Conservation (phyloP, 2,113 vertebrate genomes). For the Elephantulus edwardii region DNA sequence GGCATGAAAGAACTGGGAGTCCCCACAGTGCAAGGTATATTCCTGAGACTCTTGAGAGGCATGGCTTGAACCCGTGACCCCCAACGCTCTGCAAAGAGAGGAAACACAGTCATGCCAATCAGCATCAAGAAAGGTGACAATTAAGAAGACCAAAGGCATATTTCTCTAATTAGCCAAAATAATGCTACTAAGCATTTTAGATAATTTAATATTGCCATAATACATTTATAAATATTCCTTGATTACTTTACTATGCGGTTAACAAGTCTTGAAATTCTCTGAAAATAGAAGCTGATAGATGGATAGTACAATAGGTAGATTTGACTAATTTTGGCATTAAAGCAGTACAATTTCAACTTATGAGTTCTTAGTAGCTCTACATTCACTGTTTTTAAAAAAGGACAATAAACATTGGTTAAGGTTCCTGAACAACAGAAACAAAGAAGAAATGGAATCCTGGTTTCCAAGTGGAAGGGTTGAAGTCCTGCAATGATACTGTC, state of each 20-base stretch:
- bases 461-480: not conserved
- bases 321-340: not conserved
- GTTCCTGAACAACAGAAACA: not conserved
- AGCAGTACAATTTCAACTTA: not conserved
- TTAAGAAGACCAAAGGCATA: not conserved
- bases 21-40: not conserved
- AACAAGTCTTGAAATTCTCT: not conserved
- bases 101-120: slow-evolving; percentile 4
- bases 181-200: not conserved
- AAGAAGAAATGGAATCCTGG: not conserved
- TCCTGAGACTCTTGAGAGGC: slow-evolving; percentile 7
- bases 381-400: not conserved
- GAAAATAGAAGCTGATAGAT: no score
- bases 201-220: not conserved
- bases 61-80: not conserved
- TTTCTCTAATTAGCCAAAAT: slow-evolving; percentile 16
- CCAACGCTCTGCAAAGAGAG: slow-evolving; percentile 52
- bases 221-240: not conserved
- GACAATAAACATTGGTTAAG: not conserved
- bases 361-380: not conserved
- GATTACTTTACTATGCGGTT: not conserved
- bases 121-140: not conserved
- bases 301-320: not conserved
- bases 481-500: not conserved
- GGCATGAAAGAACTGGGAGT: slow-evolving; percentile 14